Percentiles rank a stretch among this genome's conserved stretches.
These are phyloP conservation scores for Varroa destructor DNA, from an alignment of 1,140 invertebrate species.

Conservation along the genomic window DNA sequence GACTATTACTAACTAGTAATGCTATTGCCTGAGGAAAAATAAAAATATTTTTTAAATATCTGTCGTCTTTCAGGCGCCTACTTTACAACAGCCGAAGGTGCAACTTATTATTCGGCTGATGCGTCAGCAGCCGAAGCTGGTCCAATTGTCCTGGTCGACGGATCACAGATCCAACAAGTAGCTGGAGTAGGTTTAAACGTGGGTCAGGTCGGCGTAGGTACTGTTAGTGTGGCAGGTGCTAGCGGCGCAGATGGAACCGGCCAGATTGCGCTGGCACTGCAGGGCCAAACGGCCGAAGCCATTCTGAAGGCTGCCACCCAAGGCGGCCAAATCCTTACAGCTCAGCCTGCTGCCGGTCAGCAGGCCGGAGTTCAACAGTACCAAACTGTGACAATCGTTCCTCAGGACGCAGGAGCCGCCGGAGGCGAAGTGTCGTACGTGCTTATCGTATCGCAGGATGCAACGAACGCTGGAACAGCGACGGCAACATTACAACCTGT, in stretches of 20 bases:
- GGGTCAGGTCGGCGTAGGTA: neutral
- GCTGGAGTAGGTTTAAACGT: too few species aligned
- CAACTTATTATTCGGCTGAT: slow-evolving; percentile 9
- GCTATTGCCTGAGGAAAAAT: too few species aligned
- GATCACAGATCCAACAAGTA: neutral
- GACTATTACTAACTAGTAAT: too few species aligned
- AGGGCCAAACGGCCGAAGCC: slow-evolving; percentile 27
- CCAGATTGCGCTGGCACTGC: slow-evolving; percentile 31
- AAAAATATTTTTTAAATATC: neutral
- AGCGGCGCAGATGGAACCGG: slow-evolving; percentile 38
- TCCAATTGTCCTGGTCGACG: slow-evolving; percentile 17
- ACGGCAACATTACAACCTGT: slow-evolving; percentile 23
- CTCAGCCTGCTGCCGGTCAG: slow-evolving; percentile 25
- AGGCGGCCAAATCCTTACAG: slow-evolving; percentile 1
- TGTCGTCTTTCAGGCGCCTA: neutral
- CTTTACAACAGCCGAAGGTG: slow-evolving; percentile 10
- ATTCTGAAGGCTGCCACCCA: slow-evolving; percentile 11
- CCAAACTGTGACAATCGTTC: slow-evolving; percentile 72
- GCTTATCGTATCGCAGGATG: slow-evolving; percentile 61
- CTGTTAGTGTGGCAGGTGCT: slow-evolving; percentile 16
- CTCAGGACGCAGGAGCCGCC: slow-evolving; percentile 55
- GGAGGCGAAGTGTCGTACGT: slow-evolving; percentile 70
- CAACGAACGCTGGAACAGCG: slow-evolving; percentile 12
- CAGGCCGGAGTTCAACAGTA: slow-evolving; percentile 42
- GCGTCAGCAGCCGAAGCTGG: slow-evolving; percentile 5